These are phyloP conservation scores for Baryphthengus martii DNA, from an alignment of 2,113 vertebrate species.

Conservation along the genomic window DNA sequence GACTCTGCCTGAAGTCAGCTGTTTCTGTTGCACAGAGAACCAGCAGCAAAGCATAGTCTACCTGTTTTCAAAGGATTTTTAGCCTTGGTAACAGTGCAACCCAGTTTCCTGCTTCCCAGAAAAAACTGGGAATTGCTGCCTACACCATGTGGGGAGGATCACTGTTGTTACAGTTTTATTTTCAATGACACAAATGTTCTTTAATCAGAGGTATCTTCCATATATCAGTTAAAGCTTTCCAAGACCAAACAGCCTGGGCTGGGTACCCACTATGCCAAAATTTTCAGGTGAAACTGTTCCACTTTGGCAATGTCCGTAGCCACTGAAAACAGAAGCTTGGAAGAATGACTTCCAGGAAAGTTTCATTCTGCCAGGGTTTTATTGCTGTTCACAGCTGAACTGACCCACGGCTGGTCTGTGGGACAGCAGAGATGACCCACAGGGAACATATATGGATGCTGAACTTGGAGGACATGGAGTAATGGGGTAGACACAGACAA, in stretches of 20 bases:
- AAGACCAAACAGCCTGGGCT: background rate
- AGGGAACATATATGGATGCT: background rate
- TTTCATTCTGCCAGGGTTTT: background rate
- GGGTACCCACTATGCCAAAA: background rate
- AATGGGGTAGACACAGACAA: no score
- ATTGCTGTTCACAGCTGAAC: no score
- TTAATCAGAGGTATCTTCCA: background rate
- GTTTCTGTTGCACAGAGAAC: background rate
- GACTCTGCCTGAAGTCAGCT: background rate
- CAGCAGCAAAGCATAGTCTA: accelerated
- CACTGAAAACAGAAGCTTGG: background rate
- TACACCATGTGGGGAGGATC: background rate
- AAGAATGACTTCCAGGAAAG: background rate
- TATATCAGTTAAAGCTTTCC: background rate
- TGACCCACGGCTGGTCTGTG: background rate
- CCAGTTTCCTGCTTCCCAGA: background rate
- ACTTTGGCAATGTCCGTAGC: background rate
- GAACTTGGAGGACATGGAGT: background rate
- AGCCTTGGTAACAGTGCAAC: background rate
- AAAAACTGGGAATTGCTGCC: background rate
- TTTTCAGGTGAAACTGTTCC: background rate
- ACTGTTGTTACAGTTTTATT: background rate
- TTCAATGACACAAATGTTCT: background rate
- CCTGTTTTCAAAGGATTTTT: background rate
- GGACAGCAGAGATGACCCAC: background rate